Conservation (phyloP, 2,113 vertebrate genomes). For the Poeciliopsis prolifica region DNA sequence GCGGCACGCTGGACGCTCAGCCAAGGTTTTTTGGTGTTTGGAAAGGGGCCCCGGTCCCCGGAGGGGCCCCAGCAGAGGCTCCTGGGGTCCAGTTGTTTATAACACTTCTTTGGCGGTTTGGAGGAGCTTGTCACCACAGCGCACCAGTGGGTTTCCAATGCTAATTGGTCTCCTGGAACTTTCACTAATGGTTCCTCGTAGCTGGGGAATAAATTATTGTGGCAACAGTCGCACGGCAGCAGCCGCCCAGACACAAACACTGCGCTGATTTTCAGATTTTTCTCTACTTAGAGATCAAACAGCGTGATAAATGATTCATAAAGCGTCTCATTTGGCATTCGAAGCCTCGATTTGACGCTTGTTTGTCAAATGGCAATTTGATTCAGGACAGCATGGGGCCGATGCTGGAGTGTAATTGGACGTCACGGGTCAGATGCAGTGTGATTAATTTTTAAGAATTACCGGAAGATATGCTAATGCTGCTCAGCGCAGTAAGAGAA, state of each 20-base stretch:
- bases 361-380: conserved; percentile 79
- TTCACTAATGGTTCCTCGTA: conserved; percentile 84
- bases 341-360: conserved; percentile 58
- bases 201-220: conserved; percentile 81
- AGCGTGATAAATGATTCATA: conserved; percentile 79
- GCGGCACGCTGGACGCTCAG: conserved; percentile 75
- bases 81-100: conserved; percentile 89
- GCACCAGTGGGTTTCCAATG: conserved; percentile 80
- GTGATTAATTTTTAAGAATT: conserved; percentile 73
- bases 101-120: conserved; percentile 84
- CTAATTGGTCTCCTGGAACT: conserved; percentile 89
- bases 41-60: conserved; percentile 69
- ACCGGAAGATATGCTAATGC: conserved; percentile 64
- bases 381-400: conserved; percentile 72
- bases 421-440: conserved; percentile 50
- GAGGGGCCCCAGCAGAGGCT: conserved; percentile 79
- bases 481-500: conserved; percentile 9
- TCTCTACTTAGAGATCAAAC: conserved; percentile 75
- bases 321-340: conserved; percentile 72
- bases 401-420: conserved; percentile 47
- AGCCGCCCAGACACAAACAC: conserved; percentile 60
- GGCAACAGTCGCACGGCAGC: conserved; percentile 70
- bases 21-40: conserved; percentile 82
- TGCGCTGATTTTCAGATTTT: conserved; percentile 67
- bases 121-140: conserved; percentile 82